These are phyloP conservation scores for Ooceraea biroi DNA, from an alignment of 1,140 invertebrate genomes.

Conservation along the genomic window DNA sequence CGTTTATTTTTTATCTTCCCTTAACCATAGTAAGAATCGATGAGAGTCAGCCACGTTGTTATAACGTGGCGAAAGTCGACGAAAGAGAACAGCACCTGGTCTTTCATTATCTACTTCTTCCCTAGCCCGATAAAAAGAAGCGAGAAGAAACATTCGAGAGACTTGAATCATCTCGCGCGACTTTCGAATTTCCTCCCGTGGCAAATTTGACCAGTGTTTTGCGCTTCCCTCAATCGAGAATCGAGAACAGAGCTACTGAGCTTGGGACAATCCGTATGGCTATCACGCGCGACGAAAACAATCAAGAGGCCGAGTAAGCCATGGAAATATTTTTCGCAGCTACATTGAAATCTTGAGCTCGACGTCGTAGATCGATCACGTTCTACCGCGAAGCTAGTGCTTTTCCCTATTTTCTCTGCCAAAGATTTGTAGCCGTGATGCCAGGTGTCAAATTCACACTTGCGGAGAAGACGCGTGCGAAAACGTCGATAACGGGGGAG, in stretches of 20 bases:
- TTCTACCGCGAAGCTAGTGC: neutral
- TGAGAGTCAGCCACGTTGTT: neutral
- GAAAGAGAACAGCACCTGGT: neutral
- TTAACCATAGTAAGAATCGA: slow-evolving; percentile 2
- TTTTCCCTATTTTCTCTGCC: neutral
- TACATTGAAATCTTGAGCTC: neutral
- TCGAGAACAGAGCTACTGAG: too few relatives aligned
- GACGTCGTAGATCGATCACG: neutral
- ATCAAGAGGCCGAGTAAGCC: too few relatives aligned
- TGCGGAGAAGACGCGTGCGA: slow-evolving; percentile 37
- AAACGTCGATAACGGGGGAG: slow-evolving; percentile 49
- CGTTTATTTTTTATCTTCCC: slow-evolving; percentile 9
- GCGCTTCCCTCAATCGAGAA: too few relatives aligned
- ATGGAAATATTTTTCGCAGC: too few relatives aligned
- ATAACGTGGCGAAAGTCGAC: slow-evolving; percentile 1
- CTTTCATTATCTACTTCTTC: slow-evolving; percentile 17
- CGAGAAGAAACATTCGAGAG: neutral
- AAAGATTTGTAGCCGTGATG: slow-evolving; percentile 10
- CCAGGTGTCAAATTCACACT: slow-evolving; percentile 26
- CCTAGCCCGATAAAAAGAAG: neutral
- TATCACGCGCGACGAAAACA: neutral
- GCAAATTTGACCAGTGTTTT: neutral
- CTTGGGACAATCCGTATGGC: too few relatives aligned
- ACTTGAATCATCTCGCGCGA: neutral
- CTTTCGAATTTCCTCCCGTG: neutral